Conservation (phyloP, 2,797 vertebrate genomes). For the Acridotheres tristis region DNA sequence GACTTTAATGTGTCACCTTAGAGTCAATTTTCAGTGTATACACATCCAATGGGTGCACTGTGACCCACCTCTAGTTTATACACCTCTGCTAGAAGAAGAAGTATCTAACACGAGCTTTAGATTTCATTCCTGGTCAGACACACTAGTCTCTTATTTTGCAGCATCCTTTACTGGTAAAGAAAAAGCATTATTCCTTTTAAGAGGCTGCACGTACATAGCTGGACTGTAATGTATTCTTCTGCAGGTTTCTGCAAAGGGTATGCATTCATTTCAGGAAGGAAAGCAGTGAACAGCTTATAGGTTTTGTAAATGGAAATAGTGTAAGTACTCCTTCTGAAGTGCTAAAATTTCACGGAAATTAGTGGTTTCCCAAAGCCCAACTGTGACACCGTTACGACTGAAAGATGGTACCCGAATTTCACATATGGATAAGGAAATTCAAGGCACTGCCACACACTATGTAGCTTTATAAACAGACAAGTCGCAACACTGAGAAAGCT, state of each 20-base stretch:
- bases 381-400: fast-evolving
- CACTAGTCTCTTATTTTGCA: neutral
- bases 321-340: neutral
- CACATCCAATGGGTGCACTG: fast-evolving
- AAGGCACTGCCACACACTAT: too few species aligned
- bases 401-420: neutral
- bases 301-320: neutral
- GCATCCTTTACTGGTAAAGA: neutral
- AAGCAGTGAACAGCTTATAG: neutral
- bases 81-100: neutral
- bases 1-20: neutral
- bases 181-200: neutral
- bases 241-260: neutral
- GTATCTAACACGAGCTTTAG: neutral
- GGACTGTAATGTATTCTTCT: neutral
- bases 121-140: neutral
- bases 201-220: neutral
- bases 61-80: neutral
- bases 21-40: neutral
- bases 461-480: neutral
- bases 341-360: neutral
- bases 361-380: neutral
- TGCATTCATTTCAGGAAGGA: neutral
- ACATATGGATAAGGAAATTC: neutral
- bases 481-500: neutral